Percentiles rank a stretch among this genome's conserved stretches.
These are phyloP conservation scores for Chrysochloris asiatica DNA, from an alignment of 2,113 vertebrate genomes.

Conservation along the genomic window DNA sequence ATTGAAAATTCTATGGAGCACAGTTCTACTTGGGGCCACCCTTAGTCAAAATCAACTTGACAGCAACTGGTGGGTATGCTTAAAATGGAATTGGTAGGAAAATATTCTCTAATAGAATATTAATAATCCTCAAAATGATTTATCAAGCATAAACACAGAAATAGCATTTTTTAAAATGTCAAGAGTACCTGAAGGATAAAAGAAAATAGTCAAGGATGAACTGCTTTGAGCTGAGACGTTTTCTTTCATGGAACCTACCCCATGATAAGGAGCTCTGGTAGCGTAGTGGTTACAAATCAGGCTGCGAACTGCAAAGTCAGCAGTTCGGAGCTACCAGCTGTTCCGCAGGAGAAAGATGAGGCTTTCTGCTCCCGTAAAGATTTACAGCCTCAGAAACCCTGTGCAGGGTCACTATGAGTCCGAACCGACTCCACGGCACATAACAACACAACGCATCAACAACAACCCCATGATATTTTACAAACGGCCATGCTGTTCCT, in stretches of 20 bases:
- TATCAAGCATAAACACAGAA: background rate
- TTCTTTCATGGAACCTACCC: background rate
- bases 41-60: background rate
- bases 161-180: background rate
- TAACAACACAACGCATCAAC: too few species aligned
- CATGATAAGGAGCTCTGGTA: too few species aligned
- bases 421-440: too few species aligned
- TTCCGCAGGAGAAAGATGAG: too few species aligned
- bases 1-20: background rate
- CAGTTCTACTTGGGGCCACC: background rate
- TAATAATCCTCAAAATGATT: background rate
- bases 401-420: too few species aligned
- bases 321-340: too few species aligned
- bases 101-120: constrained; percentile 11
- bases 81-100: background rate
- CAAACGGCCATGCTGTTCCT: background rate
- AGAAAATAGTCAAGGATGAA: background rate
- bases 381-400: too few species aligned
- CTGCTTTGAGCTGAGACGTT: background rate
- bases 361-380: too few species aligned
- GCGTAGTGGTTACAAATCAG: too few species aligned
- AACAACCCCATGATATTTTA: background rate
- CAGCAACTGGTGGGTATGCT: background rate
- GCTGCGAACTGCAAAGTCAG: too few species aligned
- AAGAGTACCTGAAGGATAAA: background rate